phyloP scores from a whole-genome alignment of 2,888 invertebrate genomes.

The Drosophila borealis region DNA sequence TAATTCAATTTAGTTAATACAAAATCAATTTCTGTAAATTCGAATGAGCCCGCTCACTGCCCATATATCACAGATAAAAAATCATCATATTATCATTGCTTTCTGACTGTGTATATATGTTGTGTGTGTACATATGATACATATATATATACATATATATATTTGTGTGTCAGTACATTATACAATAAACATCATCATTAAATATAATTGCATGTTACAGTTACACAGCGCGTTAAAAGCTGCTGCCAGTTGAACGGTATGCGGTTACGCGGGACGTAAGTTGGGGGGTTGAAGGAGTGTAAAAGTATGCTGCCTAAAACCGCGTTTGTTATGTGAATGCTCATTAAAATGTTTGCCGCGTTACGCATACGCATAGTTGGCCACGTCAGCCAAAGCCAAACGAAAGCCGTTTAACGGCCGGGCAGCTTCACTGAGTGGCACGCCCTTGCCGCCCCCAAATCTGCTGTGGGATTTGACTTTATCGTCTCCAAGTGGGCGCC shows the following conservation, averaged over 20 bases:
- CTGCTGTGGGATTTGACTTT: conserved; percentile 17
- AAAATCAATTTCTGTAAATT: conserved; percentile 71
- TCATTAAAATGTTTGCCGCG: conserved; percentile 73
- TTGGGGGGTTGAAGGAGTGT: conserved; percentile 11
- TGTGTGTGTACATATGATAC: not conserved
- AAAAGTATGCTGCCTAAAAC: conserved; percentile 47
- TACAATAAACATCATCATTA: conserved; percentile 76
- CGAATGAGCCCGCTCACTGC: conserved; percentile 37
- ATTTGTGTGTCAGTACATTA: conserved; percentile 53
- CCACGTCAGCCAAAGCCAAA: conserved; percentile 37
- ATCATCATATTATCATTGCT: conserved; percentile 55
- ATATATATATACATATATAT: conserved; percentile 6
- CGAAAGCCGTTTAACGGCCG: conserved; percentile 29
- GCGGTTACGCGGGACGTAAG: conserved; percentile 21
- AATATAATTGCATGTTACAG: conserved; percentile 77
- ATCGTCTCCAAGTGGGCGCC: conserved; percentile 5
- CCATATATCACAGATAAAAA: conserved; percentile 51
- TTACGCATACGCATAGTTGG: conserved; percentile 69
- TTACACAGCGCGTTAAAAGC: conserved; percentile 64
- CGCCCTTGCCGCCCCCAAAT: not conserved
- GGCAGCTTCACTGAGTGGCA: conserved; percentile 4
- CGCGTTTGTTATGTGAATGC: conserved; percentile 77
- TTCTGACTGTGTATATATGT: conserved; percentile 1
- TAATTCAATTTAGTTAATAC: conserved; percentile 74
- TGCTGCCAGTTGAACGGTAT: conserved; percentile 36